phyloP scores from a whole-genome alignment of 2,888 invertebrate species.

The Rotaria macrura region DNA sequence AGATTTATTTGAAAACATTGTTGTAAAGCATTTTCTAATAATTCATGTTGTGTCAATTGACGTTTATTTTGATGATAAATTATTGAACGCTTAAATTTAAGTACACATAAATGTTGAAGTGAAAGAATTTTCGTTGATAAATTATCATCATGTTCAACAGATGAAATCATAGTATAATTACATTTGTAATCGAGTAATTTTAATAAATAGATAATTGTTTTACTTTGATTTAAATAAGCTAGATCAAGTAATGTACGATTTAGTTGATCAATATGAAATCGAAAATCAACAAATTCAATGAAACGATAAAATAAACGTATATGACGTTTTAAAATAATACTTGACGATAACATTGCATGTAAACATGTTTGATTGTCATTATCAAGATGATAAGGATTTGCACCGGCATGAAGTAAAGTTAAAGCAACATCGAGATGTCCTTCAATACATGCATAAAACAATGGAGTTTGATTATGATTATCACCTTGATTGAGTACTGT shows the following conservation, averaged over 20 bases:
- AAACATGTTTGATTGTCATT: conserved; percentile 20
- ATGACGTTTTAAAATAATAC: not conserved
- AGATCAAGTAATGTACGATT: conserved; percentile 9
- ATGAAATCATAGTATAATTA: not conserved
- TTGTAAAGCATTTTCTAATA: not conserved
- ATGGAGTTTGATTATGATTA: not conserved
- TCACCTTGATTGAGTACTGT: not conserved
- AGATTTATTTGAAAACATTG: not conserved
- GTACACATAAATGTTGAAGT: not conserved
- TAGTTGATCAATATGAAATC: not conserved
- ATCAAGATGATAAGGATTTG: not conserved
- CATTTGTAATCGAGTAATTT: not conserved
- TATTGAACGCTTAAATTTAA: not conserved
- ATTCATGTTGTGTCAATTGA: not conserved
- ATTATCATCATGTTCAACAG: not conserved
- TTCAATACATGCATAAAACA: not conserved
- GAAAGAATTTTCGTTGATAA: not conserved
- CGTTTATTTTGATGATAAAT: not conserved
- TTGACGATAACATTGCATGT: conserved; percentile 3
- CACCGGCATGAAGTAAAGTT: not conserved
- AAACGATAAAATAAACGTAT: conserved; percentile 7
- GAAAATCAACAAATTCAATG: not conserved
- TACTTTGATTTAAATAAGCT: not conserved
- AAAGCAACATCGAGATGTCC: not conserved
- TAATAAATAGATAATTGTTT: not conserved